Base-by-base conservation (phyloP, 2,113 vertebrate species). In the Colistium nudipinnis region DNA sequence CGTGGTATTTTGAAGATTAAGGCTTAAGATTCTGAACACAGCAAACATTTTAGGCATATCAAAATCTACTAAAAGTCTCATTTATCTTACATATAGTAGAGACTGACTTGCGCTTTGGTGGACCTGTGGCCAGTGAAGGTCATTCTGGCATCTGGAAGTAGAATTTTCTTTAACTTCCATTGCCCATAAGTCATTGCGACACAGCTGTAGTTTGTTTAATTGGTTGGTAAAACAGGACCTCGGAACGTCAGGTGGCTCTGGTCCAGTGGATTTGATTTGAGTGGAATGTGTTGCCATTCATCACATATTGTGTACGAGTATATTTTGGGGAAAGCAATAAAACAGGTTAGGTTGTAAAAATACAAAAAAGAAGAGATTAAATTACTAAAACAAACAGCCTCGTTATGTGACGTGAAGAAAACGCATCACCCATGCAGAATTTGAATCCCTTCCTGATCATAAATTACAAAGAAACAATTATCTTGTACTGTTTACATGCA, bases 401-500 rank as follows among this genome's bases (percentile, higher is more conserved):
- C 45, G 2, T 55, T 16, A 61, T 24, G 20, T 31, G 22, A 69
- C 10, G 36, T 19, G 16, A 62, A 41, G 27, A 41, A 55, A 75
- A 39, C 43, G 20, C 11, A 25, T 77, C 67, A 82, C 19, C 24
- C n/a, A n/a, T 8, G 1, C 27, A 65, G 49, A 68, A 69, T 64
- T 54, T 64, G 16, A 44, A 62, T 76, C 55, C 65, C 16, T 69
- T 80, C 68, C 51, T 43, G 53, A 76, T 59, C 47, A 20, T 14
- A 11, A 14, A 54, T 28, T 30, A 48, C 33, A 66, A 78, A 67
- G 85, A 85, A 80, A 54, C 52, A 65, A 68, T 77, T 78, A 78
- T 47, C 53, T 24, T 56, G 27, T 68, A 61, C 11, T 25, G 48
- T 39, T 41, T 16, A 13, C 1, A 0, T 61, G n/a, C 20, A 51